These are phyloP conservation scores for Anastrepha obliqua DNA, from an alignment of 1,140 invertebrate genomes.

Conservation along the genomic window DNA sequence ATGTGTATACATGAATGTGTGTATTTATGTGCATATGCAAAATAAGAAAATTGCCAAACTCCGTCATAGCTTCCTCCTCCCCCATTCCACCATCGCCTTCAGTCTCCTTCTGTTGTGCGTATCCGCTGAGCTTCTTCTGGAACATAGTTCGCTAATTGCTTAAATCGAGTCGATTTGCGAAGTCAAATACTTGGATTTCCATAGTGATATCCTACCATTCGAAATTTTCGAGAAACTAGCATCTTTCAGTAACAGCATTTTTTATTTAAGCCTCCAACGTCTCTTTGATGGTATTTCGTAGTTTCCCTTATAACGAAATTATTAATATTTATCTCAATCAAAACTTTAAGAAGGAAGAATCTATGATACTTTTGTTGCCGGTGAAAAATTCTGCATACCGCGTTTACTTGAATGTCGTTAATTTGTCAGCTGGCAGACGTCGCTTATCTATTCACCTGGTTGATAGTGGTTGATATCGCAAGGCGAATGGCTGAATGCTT, in stretches of 20 bases:
- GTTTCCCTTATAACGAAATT: too few species aligned
- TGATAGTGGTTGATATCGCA: not conserved
- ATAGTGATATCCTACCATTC: not conserved
- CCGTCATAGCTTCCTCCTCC: not conserved
- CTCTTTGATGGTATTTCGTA: too few species aligned
- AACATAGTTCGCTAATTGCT: not conserved
- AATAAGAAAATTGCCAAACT: not conserved
- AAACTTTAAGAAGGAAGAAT: too few species aligned
- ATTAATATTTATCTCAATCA: too few species aligned
- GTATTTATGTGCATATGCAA: not conserved
- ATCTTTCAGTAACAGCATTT: too few species aligned
- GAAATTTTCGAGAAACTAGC: too few species aligned
- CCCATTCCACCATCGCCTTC: not conserved
- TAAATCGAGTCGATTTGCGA: not conserved
- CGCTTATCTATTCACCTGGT: not conserved
- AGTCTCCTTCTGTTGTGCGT: not conserved
- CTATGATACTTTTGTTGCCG: too few species aligned
- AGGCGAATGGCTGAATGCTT: not conserved
- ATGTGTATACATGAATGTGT: not conserved
- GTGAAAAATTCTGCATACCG: too few species aligned
- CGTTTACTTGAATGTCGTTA: too few species aligned
- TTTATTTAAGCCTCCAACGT: too few species aligned
- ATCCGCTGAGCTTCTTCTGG: not conserved
- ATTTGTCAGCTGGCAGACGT: not conserved
- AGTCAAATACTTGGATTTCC: not conserved